Percentiles rank a stretch among this genome's conserved stretches.
Conservation (phyloP, 2,113 vertebrate species). For the Ophthalmolycus amberensis region DNA sequence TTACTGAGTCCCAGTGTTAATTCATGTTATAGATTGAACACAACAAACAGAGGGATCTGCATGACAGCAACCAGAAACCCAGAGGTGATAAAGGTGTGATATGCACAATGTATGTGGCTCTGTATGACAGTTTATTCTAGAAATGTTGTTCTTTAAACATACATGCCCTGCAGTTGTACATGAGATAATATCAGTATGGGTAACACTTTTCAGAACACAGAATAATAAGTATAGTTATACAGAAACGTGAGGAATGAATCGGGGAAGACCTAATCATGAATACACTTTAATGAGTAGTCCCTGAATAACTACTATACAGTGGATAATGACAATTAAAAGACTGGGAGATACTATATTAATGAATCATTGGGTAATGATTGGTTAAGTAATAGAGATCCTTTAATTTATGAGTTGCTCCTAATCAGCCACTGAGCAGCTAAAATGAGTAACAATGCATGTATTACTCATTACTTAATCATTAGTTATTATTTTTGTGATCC, state of each 20-base stretch:
- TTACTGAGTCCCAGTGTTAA: slow-evolving; percentile 44
- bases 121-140: neutral
- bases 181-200: neutral
- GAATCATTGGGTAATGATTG: neutral
- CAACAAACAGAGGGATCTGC: slow-evolving; percentile 54
- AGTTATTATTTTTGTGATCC: neutral
- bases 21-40: slow-evolving; percentile 59
- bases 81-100: slow-evolving; percentile 28
- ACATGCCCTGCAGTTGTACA: neutral
- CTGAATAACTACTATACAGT: neutral
- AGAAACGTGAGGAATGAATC: neutral
- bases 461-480: neutral
- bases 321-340: neutral
- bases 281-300: neutral
- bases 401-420: neutral
- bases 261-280: neutral
- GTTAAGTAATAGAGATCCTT: neutral
- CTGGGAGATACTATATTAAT: neutral
- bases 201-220: neutral
- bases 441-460: neutral
- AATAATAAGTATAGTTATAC: neutral
- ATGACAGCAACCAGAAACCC: slow-evolving; percentile 36
- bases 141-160: slow-evolving; percentile 1
- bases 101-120: neutral
- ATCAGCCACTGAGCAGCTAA: neutral